Evolutionary conservation across 2,797 vertebrate genomes (phyloP).

Genomic region (Poeciliopsis turneri): DNA sequence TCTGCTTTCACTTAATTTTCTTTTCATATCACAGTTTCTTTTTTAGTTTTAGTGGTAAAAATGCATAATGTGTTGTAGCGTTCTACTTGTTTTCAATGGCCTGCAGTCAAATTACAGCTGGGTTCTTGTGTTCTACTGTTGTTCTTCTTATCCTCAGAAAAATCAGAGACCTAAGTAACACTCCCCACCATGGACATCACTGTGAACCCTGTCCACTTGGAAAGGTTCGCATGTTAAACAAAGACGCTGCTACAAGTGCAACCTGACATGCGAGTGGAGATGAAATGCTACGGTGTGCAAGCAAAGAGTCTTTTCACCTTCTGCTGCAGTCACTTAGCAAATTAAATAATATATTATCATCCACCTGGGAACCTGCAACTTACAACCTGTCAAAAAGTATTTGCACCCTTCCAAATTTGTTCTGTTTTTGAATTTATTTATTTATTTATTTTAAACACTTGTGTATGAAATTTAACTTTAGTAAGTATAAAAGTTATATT

Average conservation of each 20-base stretch:
- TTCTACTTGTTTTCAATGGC: conserved; percentile 56
- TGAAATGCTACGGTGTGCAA: conserved; percentile 34
- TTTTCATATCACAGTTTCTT: conserved; percentile 46
- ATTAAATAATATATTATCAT: not conserved
- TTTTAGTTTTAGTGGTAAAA: conserved; percentile 24
- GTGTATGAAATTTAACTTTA: not conserved
- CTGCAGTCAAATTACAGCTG: conserved; percentile 52
- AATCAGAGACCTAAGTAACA: conserved; percentile 37
- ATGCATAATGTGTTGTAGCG: conserved; percentile 39
- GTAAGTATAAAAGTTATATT: not conserved
- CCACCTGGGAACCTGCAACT: not conserved
- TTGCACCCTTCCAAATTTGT: not conserved
- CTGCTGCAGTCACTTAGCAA: not conserved
- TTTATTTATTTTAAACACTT: not conserved
- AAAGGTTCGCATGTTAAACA: conserved; percentile 1
- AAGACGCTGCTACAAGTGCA: conserved; percentile 47
- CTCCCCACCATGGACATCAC: conserved; percentile 9
- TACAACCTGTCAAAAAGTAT: not conserved
- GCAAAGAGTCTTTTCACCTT: conserved; percentile 18
- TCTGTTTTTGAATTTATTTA: not conserved
- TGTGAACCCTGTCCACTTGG: conserved; percentile 17
- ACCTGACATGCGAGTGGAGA: conserved; percentile 54
- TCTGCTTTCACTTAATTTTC: conserved; percentile 27
- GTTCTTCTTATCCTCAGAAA: conserved; percentile 17
- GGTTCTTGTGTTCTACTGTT: conserved; percentile 33